Evolutionary conservation across 2,797 vertebrate genomes (phyloP), one percentile per base, ranked within the genome.

Genomic region (Cossypha polioptera): DNA sequence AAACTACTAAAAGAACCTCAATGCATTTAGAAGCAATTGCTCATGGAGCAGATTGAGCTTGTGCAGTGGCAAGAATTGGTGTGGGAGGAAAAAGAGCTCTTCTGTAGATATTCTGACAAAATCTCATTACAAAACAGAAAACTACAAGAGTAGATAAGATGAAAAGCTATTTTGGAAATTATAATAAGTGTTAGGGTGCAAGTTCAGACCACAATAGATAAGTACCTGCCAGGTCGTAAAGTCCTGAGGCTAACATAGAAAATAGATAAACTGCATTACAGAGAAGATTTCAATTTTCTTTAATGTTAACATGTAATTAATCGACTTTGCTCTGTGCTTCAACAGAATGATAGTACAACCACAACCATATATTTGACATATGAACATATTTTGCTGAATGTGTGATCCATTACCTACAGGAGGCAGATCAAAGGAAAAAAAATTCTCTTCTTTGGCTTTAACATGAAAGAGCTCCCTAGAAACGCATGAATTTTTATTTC

Each of bases 291-390:
- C 88, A 80, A 40, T 85, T 79, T 95, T 29, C 40, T 69, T 94
- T 94, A 79, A 59, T 10, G 3, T 85, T 96, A 94, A 93, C 22
- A 92, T 96, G 86, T 76, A 94, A 94, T 96, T 86, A 94, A 96
- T 89, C 33, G 42, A 51, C 36, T 96, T 73, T 59, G 22, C 43
- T 66, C 57, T 31, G 25, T 42, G 53, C 43, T 95, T 80, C 54
- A 35, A 24, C 57, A 87, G 69, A 66, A 93, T 10, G 36, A n/a
- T 10, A 67, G 22, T 10, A 87, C 17, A 84, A 57, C 33, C 71
- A 45, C 17, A 95, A 81, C 33, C 19, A 69, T 16, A 16, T n/a
- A 62, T 85, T 40, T 95, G 38, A 83, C 47, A 65, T 3, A 9
- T 1, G 4, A 11, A 35, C 15, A 11, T 11, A 5, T 31, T 90